phyloP scores from a whole-genome alignment of 2,797 vertebrate species.

The Artibeus lituratus region DNA sequence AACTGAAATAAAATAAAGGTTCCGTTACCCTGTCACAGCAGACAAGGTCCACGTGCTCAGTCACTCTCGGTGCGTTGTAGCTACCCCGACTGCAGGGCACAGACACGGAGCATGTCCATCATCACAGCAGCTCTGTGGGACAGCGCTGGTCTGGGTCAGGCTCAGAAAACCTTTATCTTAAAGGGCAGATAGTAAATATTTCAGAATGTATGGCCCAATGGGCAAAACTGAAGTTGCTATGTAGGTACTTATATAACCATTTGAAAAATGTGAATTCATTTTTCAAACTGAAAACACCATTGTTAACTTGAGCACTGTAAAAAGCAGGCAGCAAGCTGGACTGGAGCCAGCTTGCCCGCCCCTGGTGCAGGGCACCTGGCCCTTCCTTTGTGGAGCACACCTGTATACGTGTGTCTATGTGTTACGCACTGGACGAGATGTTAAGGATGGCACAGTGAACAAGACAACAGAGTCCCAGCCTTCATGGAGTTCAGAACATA shows the following conservation, averaged over 20 bases:
- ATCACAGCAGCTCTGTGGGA: accelerated
- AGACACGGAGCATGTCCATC: neutral
- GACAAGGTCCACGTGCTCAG: neutral
- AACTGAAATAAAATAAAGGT: neutral
- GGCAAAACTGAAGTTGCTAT: neutral
- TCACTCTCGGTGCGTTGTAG: no score
- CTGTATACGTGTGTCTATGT: neutral
- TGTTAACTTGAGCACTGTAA: neutral
- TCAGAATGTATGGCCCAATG: neutral
- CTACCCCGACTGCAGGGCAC: neutral
- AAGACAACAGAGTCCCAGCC: neutral
- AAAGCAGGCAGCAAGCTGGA: neutral
- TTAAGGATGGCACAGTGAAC: neutral
- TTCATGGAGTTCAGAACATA: neutral
- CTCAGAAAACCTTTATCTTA: neutral
- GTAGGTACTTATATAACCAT: neutral
- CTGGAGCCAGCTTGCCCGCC: neutral
- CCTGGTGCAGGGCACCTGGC: neutral
- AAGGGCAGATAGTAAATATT: neutral
- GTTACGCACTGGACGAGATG: neutral
- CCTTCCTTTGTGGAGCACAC: neutral
- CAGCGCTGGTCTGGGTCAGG: neutral
- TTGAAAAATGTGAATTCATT: neutral
- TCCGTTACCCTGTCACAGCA: neutral
- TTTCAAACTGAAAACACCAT: neutral